These are phyloP conservation scores for Sebastes diploproa DNA, from an alignment of 2,797 vertebrate species.

Conservation along the genomic window DNA sequence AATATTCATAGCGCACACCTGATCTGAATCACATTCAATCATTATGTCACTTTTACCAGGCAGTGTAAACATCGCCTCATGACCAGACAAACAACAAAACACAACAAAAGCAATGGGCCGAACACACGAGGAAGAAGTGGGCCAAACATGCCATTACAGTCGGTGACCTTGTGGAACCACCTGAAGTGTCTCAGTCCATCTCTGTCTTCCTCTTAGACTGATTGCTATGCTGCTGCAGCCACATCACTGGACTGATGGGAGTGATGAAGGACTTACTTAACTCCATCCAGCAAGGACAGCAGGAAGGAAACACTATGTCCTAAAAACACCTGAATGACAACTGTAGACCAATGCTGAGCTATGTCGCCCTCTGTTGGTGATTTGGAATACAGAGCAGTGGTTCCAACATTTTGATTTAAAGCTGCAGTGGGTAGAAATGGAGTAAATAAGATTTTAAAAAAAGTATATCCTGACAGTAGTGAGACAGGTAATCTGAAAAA, in stretches of 20 bases:
- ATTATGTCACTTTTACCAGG: neutral
- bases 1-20: neutral
- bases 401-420: too few species aligned
- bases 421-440: too few species aligned
- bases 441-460: too few species aligned
- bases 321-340: constrained; percentile 46
- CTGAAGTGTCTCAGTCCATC: constrained; percentile 12
- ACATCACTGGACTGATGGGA: constrained; percentile 43
- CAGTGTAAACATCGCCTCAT: neutral
- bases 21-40: neutral
- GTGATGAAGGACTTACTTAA: constrained; percentile 63
- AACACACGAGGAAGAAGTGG: constrained; percentile 1
- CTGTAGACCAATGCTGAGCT: constrained; percentile 27
- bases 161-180: constrained; percentile 43
- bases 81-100: neutral
- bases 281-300: constrained; percentile 51
- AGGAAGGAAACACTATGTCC: constrained; percentile 40
- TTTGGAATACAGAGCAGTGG: neutral
- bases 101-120: neutral
- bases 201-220: constrained; percentile 49
- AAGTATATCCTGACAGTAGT: too few species aligned
- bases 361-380: constrained; percentile 60
- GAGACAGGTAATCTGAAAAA: too few species aligned
- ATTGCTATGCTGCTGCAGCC: constrained; percentile 51
- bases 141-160: constrained; percentile 9